Evolutionary conservation across 2,888 invertebrate species (phyloP), one percentile per base, ranked within the genome.

Genomic region (Charanyca ferruginea): DNA sequence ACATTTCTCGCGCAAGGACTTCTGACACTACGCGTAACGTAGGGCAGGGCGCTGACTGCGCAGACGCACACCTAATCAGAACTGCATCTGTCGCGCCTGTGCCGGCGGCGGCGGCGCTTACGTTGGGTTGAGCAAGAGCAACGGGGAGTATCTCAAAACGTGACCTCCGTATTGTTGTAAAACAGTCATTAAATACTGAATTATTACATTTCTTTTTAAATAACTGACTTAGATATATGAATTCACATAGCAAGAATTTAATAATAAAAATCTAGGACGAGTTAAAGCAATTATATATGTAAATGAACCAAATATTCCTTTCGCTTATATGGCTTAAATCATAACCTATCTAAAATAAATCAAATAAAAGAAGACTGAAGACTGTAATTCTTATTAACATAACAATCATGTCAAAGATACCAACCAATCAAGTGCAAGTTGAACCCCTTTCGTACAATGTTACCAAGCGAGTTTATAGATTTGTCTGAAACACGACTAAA

Each of bases 1-100:
- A 79, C 79, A 79, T 79, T 84, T 84, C 78, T 79, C 77, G 67
- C 85, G 85, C 87, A 90, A 92, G 90, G 90, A 90, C 91, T 89
- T 88, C 87, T 88, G 87, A 88, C 88, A 88, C 84, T 88, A 82
- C 85, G 87, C 86, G 84, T 87, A 87, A 85, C 85, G 77, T 76
- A 85, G 84, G 84, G 80, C 84, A 16, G 38, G 38, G 38, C 38
- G 79, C 71, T 73, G 64, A 53, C 58, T 76, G 76, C 70, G 66
- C 70, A 66, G 69, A 77, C 83, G 73, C 77, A 74, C 62, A 66
- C 52, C 65, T 76, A 76, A 79, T 77, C 68, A 48, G 48, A 66
- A 66, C 68, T 64, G 61, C 63, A 58, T 55, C 47, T 62, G 73
- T 68, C 73, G 64, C 64, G 42, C 20, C 20, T 25, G 57, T 51